A percentile compares a stretch with the other conserved stretches of the same genome.
phyloP scores from a whole-genome alignment of 1,140 invertebrate species.

The Odontomachus brunneus region DNA sequence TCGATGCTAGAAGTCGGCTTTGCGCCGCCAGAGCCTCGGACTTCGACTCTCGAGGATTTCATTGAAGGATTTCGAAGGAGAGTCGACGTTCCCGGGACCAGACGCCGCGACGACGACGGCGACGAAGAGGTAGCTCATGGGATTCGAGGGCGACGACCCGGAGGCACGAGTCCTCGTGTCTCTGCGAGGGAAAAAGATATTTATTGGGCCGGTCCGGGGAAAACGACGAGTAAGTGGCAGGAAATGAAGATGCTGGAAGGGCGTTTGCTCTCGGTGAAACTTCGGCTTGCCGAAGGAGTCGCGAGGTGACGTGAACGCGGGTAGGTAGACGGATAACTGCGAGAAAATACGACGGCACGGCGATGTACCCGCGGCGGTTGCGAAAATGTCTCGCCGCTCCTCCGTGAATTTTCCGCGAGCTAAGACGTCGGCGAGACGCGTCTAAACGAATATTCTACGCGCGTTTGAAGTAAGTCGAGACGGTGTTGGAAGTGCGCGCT shows the following conservation, averaged over 20 bases:
- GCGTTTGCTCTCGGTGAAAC: slow-evolving; percentile 18
- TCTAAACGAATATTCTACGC: slow-evolving; percentile 22
- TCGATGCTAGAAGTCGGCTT: slow-evolving; percentile 60
- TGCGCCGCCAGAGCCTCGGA: slow-evolving; percentile 35
- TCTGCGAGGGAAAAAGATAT: slow-evolving; percentile 37
- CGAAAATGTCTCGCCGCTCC: slow-evolving; percentile 21
- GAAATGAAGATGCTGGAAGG: slow-evolving; percentile 49
- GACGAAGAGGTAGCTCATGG: slow-evolving; percentile 43
- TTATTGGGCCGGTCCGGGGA: slow-evolving; percentile 7
- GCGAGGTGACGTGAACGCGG: not conserved
- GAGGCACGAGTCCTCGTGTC: slow-evolving; percentile 38
- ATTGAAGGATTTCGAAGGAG: slow-evolving; percentile 67
- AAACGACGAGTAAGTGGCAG: slow-evolving; percentile 12
- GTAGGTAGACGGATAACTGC: slow-evolving; percentile 26
- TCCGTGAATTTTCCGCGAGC: slow-evolving; percentile 3
- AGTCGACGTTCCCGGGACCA: slow-evolving; percentile 9
- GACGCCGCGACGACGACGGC: slow-evolving; percentile 28
- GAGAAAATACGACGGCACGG: slow-evolving; percentile 30
- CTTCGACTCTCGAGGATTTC: slow-evolving; percentile 61
- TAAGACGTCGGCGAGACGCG: not conserved
- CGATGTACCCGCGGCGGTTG: slow-evolving; percentile 8
- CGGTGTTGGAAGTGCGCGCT: not conserved
- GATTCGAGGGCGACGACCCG: slow-evolving; percentile 50
- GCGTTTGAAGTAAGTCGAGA: not conserved
- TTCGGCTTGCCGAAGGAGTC: slow-evolving; percentile 11